These are phyloP conservation scores for Heliornis fulica DNA, from an alignment of 2,113 vertebrate species.

Conservation along the genomic window DNA sequence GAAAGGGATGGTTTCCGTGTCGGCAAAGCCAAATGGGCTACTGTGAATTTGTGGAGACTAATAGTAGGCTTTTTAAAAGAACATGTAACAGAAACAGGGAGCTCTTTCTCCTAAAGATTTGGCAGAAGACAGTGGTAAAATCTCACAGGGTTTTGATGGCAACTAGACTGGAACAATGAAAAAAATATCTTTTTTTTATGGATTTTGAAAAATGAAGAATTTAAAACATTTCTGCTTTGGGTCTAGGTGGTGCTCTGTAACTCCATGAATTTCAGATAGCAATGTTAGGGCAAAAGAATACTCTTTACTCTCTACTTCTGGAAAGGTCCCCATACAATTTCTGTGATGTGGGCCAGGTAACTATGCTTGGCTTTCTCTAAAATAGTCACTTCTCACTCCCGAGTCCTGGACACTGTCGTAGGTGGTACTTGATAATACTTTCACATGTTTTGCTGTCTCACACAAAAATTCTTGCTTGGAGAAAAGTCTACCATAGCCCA, in stretches of 20 bases:
- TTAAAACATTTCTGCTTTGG: neutral
- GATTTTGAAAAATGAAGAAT: neutral
- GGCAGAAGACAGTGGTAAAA: neutral
- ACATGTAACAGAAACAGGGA: no score
- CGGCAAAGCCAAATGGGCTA: neutral
- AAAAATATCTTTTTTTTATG: neutral
- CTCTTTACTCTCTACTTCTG: neutral
- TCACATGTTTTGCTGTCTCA: neutral
- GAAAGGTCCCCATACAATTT: neutral
- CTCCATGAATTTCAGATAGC: neutral
- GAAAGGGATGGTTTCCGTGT: neutral
- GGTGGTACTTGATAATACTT: neutral
- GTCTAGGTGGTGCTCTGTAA: neutral
- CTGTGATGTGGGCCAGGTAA: neutral
- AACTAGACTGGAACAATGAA: neutral
- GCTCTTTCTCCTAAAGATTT: neutral
- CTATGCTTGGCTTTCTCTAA: neutral
- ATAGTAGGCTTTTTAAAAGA: neutral
- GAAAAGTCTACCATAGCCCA: neutral
- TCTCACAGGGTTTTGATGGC: neutral
- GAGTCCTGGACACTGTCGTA: neutral
- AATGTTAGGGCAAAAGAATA: neutral
- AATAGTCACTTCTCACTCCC: neutral
- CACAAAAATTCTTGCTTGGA: neutral
- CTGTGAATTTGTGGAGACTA: neutral